Percentiles rank a stretch among this genome's conserved stretches.
These are phyloP conservation scores for Parapristionchus giblindavisi DNA, from an alignment of 2,888 invertebrate species.

Conservation along the genomic window DNA sequence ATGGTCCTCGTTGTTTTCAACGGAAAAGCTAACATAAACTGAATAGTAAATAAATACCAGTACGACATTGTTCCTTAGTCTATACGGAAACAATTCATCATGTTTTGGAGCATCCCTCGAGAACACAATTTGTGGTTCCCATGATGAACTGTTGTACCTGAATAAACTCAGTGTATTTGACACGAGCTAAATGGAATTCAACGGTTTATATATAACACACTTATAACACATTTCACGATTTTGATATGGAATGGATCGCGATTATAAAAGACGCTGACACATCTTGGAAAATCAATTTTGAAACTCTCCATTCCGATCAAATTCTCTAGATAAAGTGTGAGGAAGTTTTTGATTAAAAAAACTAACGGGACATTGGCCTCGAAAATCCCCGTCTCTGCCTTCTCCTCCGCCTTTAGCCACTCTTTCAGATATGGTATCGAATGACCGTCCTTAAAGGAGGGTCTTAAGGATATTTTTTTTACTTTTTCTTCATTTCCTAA, in stretches of 20 bases:
- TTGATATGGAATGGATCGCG: no score
- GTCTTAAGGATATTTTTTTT: not conserved
- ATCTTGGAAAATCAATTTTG: no score
- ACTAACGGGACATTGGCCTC: not conserved
- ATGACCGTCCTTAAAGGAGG: not conserved
- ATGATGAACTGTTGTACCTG: not conserved
- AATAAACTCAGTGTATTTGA: not conserved
- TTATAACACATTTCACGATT: no score
- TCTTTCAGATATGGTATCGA: conserved; percentile 4
- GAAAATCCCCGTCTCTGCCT: conserved; percentile 4
- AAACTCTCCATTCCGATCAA: no score
- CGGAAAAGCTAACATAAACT: not conserved
- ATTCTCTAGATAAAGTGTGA: no score
- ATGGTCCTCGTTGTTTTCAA: no score
- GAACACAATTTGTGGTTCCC: conserved; percentile 51
- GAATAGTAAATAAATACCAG: conserved; percentile 42
- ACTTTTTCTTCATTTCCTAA: no score
- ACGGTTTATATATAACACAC: not conserved
- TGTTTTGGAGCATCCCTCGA: conserved; percentile 43
- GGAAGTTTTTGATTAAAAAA: no score
- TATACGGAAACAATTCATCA: conserved; percentile 44
- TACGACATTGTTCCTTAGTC: conserved; percentile 47
- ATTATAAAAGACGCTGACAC: no score
- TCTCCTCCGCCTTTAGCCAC: not conserved
- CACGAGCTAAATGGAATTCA: not conserved